Percentiles rank a stretch among this genome's conserved stretches.
phyloP scores from a whole-genome alignment of 2,113 vertebrate species.

The Corythornis vintsioides region DNA sequence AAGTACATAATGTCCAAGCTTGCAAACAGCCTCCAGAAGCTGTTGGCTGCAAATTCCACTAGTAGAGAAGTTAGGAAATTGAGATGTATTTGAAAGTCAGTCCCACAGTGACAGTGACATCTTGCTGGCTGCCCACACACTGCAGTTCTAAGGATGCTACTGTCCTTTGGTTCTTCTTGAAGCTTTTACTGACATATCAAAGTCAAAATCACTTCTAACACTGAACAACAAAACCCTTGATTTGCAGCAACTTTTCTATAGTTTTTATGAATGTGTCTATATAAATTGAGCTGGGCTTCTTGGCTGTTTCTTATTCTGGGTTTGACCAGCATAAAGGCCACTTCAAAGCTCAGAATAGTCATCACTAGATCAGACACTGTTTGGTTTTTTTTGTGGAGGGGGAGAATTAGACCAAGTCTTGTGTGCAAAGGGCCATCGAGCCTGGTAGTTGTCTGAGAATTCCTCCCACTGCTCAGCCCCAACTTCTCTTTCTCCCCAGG shows the following conservation, averaged over 20 bases:
- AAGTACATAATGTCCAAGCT: background rate
- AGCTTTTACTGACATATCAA: background rate
- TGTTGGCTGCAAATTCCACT: background rate
- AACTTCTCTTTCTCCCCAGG: conserved; percentile 68
- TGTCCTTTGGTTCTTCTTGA: background rate
- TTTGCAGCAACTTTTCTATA: background rate
- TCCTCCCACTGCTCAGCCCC: background rate
- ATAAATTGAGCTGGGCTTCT: background rate
- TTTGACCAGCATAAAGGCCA: background rate
- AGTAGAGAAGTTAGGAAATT: background rate
- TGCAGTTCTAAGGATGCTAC: background rate
- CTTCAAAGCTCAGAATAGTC: background rate
- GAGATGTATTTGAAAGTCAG: background rate
- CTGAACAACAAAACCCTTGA: background rate
- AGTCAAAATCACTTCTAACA: background rate
- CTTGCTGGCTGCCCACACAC: background rate
- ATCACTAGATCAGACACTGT: background rate
- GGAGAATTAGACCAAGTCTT: background rate
- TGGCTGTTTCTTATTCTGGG: background rate
- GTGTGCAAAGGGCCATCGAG: background rate
- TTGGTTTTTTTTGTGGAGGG: too few species aligned
- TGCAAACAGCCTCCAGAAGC: background rate
- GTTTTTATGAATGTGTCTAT: background rate
- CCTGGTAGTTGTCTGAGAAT: background rate
- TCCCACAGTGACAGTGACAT: background rate